phyloP scores from a whole-genome alignment of 2,797 vertebrate genomes.

The Thamnophis elegans region DNA sequence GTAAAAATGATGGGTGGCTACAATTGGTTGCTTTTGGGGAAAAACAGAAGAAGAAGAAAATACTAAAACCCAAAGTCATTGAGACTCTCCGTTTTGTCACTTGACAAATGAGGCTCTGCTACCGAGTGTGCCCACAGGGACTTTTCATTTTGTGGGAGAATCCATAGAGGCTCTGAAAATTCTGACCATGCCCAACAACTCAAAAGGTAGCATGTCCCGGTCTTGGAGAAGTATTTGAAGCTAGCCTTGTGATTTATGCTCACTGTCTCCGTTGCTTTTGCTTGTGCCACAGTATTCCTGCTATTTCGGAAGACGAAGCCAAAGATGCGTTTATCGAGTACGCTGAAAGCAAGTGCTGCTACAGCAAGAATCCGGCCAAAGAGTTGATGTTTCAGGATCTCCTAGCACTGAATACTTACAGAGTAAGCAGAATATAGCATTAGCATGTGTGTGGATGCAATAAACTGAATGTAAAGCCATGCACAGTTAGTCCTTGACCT shows the following conservation, averaged over 20 bases:
- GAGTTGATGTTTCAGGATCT: conserved; percentile 74
- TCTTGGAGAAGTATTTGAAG: not conserved
- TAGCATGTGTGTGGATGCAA: not conserved
- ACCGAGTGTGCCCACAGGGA: not conserved
- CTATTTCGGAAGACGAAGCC: conserved; percentile 72
- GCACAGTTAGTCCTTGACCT: not conserved
- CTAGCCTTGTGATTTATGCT: not conserved
- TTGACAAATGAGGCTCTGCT: not conserved
- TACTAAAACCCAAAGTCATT: not conserved
- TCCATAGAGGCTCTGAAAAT: not conserved
- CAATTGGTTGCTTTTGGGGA: not conserved
- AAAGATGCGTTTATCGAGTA: conserved; percentile 67
- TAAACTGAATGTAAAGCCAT: not conserved
- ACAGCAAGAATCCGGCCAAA: conserved; percentile 57
- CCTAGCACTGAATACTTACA: conserved; percentile 73
- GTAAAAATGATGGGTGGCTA: not conserved
- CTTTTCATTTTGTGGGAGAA: not conserved
- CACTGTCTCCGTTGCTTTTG: not conserved
- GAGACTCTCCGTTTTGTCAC: not conserved
- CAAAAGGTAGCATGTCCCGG: not conserved
- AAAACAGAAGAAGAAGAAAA: not conserved
- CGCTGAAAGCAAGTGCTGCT: conserved; percentile 72
- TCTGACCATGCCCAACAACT: not conserved
- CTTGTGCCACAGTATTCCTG: conserved; percentile 68
- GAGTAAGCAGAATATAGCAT: conserved; percentile 63